Percentiles rank a stretch among this genome's conserved stretches.
Evolutionary conservation across 2,797 vertebrate genomes (phyloP).

Genomic region (Oceanodroma leucorhoa): DNA sequence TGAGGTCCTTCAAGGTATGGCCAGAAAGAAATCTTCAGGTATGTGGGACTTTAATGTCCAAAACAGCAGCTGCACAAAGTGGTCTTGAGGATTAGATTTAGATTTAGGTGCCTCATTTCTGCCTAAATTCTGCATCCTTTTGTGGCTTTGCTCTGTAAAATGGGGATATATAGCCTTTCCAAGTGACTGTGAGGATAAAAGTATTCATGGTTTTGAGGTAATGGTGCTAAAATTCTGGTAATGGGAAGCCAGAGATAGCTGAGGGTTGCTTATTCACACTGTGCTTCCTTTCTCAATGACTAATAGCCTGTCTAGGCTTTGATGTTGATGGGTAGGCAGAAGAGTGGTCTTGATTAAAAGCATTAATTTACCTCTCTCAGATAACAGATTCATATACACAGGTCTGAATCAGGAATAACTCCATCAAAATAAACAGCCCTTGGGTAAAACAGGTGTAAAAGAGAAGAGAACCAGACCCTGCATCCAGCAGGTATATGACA

Average conservation of each 20-base stretch:
- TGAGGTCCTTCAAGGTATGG: not conserved
- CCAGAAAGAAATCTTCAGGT: not conserved
- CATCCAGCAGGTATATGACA: slow-evolving; percentile 8
- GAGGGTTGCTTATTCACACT: slow-evolving; percentile 52
- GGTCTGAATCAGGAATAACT: slow-evolving; percentile 45
- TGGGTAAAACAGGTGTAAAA: slow-evolving; percentile 41
- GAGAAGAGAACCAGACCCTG: slow-evolving; percentile 37
- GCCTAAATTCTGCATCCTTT: not conserved
- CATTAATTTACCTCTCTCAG: slow-evolving; percentile 48
- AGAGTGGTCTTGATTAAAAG: slow-evolving; percentile 59
- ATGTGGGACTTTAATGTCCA: not conserved
- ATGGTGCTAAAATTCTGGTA: slow-evolving; percentile 61
- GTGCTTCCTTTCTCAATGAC: slow-evolving; percentile 40
- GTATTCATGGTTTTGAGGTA: slow-evolving; percentile 53
- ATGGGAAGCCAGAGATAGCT: slow-evolving; percentile 39
- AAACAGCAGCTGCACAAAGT: not conserved
- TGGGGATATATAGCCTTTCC: not conserved
- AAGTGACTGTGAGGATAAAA: slow-evolving; percentile 53
- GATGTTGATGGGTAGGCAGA: slow-evolving; percentile 52
- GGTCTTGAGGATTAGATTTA: not conserved
- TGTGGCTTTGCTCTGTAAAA: slow-evolving; percentile 31
- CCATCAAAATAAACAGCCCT: slow-evolving; percentile 55
- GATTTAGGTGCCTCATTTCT: not conserved
- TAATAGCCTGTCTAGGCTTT: slow-evolving; percentile 61
- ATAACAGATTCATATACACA: slow-evolving; percentile 57